Percentiles rank a stretch among this genome's conserved stretches.
Evolutionary conservation across 2,113 vertebrate genomes (phyloP).

Genomic region (Nettapus auritus): DNA sequence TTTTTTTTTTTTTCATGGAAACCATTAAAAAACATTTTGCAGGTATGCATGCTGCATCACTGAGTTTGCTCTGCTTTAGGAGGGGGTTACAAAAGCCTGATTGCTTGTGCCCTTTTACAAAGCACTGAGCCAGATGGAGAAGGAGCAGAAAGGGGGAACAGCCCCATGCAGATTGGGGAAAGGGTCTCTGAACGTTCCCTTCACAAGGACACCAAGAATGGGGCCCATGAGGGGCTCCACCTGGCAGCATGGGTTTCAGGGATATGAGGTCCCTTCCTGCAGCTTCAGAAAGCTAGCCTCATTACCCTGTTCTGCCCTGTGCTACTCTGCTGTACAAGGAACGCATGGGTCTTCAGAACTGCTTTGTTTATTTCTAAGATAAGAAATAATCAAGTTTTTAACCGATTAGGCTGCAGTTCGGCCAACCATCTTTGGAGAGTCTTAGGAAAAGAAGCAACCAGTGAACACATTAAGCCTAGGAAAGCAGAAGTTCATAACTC

Average conservation of each 20-base stretch:
- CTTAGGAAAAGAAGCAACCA: neutral
- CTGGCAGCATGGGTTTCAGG: neutral
- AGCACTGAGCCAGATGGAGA: neutral
- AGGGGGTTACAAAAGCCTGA: neutral
- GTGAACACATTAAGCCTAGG: neutral
- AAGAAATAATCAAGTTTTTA: neutral
- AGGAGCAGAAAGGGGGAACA: neutral
- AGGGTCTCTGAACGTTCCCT: too few species aligned
- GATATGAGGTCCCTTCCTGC: neutral
- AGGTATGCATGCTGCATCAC: neutral
- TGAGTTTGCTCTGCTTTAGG: neutral
- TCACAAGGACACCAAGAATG: accelerated
- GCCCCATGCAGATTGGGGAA: too few species aligned
- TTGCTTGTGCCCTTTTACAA: neutral
- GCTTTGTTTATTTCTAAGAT: neutral
- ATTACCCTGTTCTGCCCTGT: neutral
- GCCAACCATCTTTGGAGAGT: neutral
- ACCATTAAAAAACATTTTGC: neutral
- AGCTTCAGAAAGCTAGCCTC: neutral
- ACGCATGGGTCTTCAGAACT: neutral
- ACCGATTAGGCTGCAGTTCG: neutral
- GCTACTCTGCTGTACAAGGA: neutral
- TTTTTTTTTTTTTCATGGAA: neutral
- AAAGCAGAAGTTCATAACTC: neutral
- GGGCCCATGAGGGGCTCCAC: accelerated